Conservation (phyloP, 2,113 vertebrate genomes). For the Austrofundulus limnaeus region DNA sequence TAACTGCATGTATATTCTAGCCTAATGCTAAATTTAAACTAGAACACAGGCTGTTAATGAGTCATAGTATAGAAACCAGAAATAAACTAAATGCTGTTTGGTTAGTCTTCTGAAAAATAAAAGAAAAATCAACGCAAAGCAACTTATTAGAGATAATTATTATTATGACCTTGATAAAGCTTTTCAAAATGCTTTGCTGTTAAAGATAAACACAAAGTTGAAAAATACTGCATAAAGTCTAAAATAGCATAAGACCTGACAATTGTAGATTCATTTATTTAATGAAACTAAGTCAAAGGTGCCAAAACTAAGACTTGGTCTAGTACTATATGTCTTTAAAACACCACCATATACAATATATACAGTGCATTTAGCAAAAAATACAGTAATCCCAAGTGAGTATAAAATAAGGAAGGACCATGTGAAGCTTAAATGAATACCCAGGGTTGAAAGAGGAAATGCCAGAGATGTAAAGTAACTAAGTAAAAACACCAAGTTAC, state of each 20-base stretch:
- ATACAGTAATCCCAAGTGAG: too few relatives aligned
- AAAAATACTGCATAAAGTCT: background rate
- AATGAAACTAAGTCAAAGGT: too few relatives aligned
- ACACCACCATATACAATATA: too few relatives aligned
- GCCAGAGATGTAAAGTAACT: too few relatives aligned
- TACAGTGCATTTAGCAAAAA: too few relatives aligned
- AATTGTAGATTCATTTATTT: too few relatives aligned
- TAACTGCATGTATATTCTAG: background rate
- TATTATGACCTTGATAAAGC: background rate
- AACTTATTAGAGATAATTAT: background rate
- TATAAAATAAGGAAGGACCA: too few relatives aligned
- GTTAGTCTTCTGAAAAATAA: background rate
- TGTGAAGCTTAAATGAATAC: too few relatives aligned
- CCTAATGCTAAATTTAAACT: background rate
- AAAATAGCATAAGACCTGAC: background rate
- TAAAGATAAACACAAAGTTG: background rate
- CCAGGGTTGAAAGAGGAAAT: too few relatives aligned
- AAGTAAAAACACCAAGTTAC: too few relatives aligned
- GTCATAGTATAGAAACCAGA: background rate
- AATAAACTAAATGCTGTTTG: background rate
- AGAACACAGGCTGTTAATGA: background rate
- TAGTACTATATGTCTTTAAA: too few relatives aligned
- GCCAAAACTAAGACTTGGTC: too few relatives aligned
- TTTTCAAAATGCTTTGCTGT: background rate
- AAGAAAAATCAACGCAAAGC: background rate